Evolutionary conservation across 2,797 vertebrate species (phyloP).

Genomic region (Odontamblyopus rebecca): DNA sequence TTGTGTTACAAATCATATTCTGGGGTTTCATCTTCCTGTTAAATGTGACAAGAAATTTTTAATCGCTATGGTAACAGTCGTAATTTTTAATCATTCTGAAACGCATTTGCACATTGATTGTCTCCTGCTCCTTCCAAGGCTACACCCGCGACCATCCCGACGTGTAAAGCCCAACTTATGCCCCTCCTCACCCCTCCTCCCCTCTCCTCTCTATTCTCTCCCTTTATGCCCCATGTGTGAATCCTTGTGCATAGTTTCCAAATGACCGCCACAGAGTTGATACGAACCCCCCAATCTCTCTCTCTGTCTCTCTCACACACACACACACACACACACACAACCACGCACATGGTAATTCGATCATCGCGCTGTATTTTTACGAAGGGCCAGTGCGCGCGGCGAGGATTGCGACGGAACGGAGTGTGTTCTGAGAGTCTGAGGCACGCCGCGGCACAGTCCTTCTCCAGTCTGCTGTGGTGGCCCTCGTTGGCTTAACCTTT

Average conservation of each 20-base stretch:
- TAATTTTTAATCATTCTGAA: too few species aligned
- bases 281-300: constrained; percentile 33
- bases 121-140: constrained; percentile 48
- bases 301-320: background rate
- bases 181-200: constrained; percentile 45
- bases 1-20: too few species aligned
- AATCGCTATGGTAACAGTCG: too few species aligned
- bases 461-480: constrained; percentile 10
- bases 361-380: constrained; percentile 66
- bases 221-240: constrained; percentile 59
- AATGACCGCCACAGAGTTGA: constrained; percentile 64
- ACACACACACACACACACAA: constrained; percentile 19
- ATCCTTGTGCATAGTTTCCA: constrained; percentile 78
- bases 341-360: constrained; percentile 59
- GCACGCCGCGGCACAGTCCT: constrained; percentile 3
- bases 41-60: too few species aligned
- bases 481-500: constrained; percentile 47
- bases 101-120: constrained; percentile 10
- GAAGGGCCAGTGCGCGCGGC: constrained; percentile 36
- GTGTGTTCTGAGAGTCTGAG: constrained; percentile 43
- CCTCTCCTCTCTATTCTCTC: constrained; percentile 37
- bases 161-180: constrained; percentile 68
- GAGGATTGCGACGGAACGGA: constrained; percentile 38
- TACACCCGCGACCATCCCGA: constrained; percentile 44
- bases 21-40: too few species aligned